phyloP scores from a whole-genome alignment of 2,797 vertebrate species.

The Spinus olivaceus region DNA sequence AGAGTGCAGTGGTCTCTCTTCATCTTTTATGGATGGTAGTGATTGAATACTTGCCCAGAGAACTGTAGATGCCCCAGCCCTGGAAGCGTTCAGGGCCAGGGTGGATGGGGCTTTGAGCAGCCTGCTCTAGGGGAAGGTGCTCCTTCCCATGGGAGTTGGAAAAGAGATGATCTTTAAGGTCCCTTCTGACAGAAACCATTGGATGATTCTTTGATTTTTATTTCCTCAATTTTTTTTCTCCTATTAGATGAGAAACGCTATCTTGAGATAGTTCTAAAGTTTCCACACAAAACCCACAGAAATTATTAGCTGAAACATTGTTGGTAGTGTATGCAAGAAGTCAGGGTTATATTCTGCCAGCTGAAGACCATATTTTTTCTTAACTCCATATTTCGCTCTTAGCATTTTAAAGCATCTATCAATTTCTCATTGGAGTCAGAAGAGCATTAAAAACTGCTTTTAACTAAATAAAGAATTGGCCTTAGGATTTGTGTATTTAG shows the following conservation, averaged over 20 bases:
- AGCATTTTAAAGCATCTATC: background rate
- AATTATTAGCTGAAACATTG: background rate
- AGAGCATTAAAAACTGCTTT: background rate
- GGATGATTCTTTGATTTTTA: background rate
- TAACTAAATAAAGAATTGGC: background rate
- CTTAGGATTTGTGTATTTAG: background rate
- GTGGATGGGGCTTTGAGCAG: fast-evolving
- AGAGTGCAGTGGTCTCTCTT: background rate
- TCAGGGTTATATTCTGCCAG: background rate
- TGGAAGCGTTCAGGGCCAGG: background rate
- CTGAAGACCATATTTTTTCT: background rate
- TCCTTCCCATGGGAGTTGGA: background rate
- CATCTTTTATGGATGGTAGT: background rate
- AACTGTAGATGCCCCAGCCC: background rate
- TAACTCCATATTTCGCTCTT: background rate
- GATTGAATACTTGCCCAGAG: background rate
- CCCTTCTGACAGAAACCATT: background rate
- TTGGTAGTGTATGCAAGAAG: background rate
- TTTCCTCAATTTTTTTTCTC: background rate
- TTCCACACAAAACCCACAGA: background rate
- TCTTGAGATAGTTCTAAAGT: background rate
- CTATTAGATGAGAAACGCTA: background rate
- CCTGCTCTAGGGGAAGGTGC: background rate
- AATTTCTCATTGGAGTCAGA: background rate
- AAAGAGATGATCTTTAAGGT: background rate